Evolutionary conservation across 2,797 vertebrate species (phyloP), one percentile per base, ranked within the genome.

Genomic region (Leptatherina wallacei): DNA sequence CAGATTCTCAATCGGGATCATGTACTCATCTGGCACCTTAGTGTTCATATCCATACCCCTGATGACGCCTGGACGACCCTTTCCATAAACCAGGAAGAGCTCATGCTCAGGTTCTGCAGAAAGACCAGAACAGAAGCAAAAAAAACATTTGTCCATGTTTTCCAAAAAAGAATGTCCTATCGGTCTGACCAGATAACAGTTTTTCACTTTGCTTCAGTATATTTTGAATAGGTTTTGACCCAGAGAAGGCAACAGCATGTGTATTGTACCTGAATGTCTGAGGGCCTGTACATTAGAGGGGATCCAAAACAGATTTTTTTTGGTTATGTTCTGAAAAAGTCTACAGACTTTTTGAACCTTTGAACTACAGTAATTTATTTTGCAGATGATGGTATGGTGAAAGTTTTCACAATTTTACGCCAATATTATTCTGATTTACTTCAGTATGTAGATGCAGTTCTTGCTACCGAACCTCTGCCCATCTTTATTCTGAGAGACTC

Each of bases 1-100:
- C 69, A 99, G 94, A 90, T 99, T 98, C 93, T 99, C 97, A 0
- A 99, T 99, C 69, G 97, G 98, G 87, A 99, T 99, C 98, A 99
- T 99, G 92, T 98, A 98, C 75, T 99, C 97, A 0, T 98, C 97
- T 0, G 96, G 97, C 40, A 98, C 96, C 85, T 97, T 98, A 79
- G 96, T 96, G 0, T 97, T 97, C 94, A 98, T 96, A 84, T 98
- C 97, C 97, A 99, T 99, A 4, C 98, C 98, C 0, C 96, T 93
- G 90, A 99, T 98, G 80, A 98, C 97, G 44, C 97, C 98, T 0
- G 98, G 98, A 0, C 96, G 97, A 29, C 97, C 97, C 88, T 98
- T 98, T 11, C 97, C 97, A 0, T 99, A 99, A 40, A 99, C 95
- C 64, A 99, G 95, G 92, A 99, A 99, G 49, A 99, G 94, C 88